A percentile compares a stretch with the other conserved stretches of the same genome.
Evolutionary conservation across 2,888 invertebrate genomes (phyloP).

Genomic region (Macropis europaea): DNA sequence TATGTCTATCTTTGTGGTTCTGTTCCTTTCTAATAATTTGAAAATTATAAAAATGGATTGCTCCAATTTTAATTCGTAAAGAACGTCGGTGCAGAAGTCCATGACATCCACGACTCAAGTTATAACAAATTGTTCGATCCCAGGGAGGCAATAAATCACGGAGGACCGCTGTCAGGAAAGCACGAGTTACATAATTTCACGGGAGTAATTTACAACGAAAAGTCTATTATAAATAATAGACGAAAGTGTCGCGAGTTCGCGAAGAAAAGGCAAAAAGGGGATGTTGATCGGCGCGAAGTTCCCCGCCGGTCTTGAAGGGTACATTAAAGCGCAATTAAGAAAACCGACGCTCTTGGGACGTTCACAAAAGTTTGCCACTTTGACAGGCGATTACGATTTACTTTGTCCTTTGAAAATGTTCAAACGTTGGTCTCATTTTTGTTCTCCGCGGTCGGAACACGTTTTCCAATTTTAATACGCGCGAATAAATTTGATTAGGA

Average conservation of each 20-base stretch:
- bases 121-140: slow-evolving; percentile 19
- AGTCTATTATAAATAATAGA: slow-evolving; percentile 9
- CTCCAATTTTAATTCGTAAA: slow-evolving; percentile 27
- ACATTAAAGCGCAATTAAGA: background rate
- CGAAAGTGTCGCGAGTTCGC: background rate
- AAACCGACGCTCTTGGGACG: too few relatives aligned
- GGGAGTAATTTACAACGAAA: background rate
- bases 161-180: background rate
- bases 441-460: too few relatives aligned
- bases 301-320: too few relatives aligned
- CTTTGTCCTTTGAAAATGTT: too few relatives aligned
- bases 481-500: too few relatives aligned
- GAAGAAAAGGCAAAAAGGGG: background rate
- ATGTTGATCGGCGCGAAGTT: background rate
- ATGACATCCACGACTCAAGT: background rate
- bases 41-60: too few relatives aligned
- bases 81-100: background rate
- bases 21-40: too few relatives aligned
- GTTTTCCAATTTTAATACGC: too few relatives aligned
- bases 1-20: too few relatives aligned
- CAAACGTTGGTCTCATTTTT: too few relatives aligned
- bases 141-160: slow-evolving; percentile 16
- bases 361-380: background rate
- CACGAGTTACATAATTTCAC: background rate
- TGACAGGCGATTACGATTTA: background rate